Evolutionary conservation across 2,113 vertebrate genomes (phyloP).

Genomic region (Butastur rufipennis): DNA sequence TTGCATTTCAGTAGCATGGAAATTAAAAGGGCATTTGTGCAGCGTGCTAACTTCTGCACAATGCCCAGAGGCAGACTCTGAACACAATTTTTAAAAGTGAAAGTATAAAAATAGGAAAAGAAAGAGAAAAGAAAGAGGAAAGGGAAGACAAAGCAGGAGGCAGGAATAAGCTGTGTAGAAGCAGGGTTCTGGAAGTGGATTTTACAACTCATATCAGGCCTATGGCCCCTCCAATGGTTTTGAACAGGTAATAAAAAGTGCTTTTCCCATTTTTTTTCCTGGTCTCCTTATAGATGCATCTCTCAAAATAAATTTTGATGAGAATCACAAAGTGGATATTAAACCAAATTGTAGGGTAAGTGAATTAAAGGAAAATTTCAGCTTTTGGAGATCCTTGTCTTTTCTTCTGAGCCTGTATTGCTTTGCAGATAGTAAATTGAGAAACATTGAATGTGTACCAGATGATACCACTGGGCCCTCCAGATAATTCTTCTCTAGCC

Average conservation of each 20-base stretch:
- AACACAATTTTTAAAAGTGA: rapidly evolving
- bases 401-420: not conserved
- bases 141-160: not conserved
- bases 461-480: rapidly evolving
- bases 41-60: not conserved
- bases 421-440: not conserved
- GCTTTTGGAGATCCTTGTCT: not conserved
- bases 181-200: not conserved
- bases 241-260: rapidly evolving
- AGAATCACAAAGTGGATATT: not conserved
- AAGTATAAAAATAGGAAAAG: not conserved
- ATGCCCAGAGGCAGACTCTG: not conserved
- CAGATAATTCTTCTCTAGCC: not conserved
- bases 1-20: not conserved
- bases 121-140: no score
- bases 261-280: not conserved
- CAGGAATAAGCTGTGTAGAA: not conserved
- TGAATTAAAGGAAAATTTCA: not conserved
- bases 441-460: no score
- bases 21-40: not conserved
- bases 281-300: rapidly evolving
- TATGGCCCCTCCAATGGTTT: not conserved
- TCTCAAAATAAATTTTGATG: not conserved
- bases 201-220: rapidly evolving
- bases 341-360: not conserved